Percentiles rank a stretch among this genome's conserved stretches.
These are phyloP conservation scores for Eumeta japonica DNA, from an alignment of 1,140 invertebrate genomes.

Conservation along the genomic window DNA sequence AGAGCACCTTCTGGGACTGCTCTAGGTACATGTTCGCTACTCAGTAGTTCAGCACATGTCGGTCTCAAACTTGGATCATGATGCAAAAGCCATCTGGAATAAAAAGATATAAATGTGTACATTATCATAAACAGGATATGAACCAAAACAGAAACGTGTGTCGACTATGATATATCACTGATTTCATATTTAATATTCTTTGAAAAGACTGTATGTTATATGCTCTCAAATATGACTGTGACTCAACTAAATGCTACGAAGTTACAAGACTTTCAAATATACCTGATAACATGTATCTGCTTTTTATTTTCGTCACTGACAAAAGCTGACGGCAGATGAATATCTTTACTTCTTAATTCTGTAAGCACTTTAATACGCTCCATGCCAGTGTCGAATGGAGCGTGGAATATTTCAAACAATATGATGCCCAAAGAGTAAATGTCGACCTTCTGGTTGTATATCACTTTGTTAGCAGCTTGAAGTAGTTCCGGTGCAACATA, in stretches of 20 bases:
- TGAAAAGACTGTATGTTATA: too few relatives aligned
- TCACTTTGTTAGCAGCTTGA: constrained; percentile 64
- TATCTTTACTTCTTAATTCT: constrained; percentile 24
- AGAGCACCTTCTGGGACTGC: constrained; percentile 78
- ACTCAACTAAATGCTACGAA: too few relatives aligned
- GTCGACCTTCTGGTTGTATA: constrained; percentile 93
- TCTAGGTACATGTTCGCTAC: constrained; percentile 78
- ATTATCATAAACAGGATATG: not conserved
- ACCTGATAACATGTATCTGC: constrained; percentile 51
- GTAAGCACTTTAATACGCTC: constrained; percentile 65
- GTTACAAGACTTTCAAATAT: constrained; percentile 6
- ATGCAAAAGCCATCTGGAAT: constrained; percentile 71
- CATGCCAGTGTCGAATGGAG: constrained; percentile 79
- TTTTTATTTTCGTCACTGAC: constrained; percentile 32
- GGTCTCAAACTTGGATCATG: constrained; percentile 83
- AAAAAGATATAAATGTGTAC: not conserved
- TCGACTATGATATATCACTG: too few relatives aligned
- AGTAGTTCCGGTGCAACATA: constrained; percentile 91
- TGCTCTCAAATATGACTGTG: too few relatives aligned
- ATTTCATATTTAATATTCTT: too few relatives aligned
- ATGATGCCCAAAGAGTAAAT: constrained; percentile 89
- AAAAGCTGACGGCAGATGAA: constrained; percentile 43
- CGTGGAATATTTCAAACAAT: constrained; percentile 92
- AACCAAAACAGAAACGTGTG: not conserved
- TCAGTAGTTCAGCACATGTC: constrained; percentile 77